Conservation (phyloP, 2,113 vertebrate species). For the Cyprinodon variegatus region DNA sequence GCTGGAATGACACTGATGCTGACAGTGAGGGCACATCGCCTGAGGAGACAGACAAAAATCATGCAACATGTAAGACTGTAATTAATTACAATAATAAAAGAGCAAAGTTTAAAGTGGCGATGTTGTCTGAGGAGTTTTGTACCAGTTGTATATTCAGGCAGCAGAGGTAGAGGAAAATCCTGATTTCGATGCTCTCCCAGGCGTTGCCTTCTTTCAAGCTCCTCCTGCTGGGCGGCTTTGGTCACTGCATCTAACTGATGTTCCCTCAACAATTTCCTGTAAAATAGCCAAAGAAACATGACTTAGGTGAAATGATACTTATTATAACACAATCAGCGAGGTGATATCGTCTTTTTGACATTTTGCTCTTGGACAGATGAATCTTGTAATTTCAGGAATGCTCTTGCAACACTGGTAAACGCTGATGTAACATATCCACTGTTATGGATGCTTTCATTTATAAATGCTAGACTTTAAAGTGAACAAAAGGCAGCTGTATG, state of each 20-base stretch:
- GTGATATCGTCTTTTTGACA: background rate
- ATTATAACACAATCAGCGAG: background rate
- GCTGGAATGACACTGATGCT: slow-evolving; percentile 39
- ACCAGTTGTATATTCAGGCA: slow-evolving; percentile 71
- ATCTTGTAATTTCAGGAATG: background rate
- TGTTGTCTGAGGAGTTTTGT: background rate
- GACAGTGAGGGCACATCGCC: slow-evolving; percentile 76
- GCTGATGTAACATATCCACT: background rate
- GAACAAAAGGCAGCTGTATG: background rate
- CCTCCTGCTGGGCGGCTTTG: slow-evolving; percentile 94
- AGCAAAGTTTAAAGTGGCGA: background rate
- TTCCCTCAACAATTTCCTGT: slow-evolving; percentile 92
- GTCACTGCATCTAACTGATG: slow-evolving; percentile 93
- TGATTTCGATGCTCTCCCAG: slow-evolving; percentile 88
- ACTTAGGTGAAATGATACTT: background rate
- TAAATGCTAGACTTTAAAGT: background rate
- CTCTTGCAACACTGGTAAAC: background rate
- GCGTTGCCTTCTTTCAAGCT: slow-evolving; percentile 89
- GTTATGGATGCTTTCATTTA: slow-evolving; percentile 2
- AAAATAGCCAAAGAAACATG: background rate
- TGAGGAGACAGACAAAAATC: slow-evolving; percentile 33
- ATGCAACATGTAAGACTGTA: background rate
- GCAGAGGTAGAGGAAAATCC: slow-evolving; percentile 82
- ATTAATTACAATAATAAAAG: background rate
- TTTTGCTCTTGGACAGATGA: background rate